Evolutionary conservation across 2,797 vertebrate genomes (phyloP).

Genomic region (Corythornis leucogaster): DNA sequence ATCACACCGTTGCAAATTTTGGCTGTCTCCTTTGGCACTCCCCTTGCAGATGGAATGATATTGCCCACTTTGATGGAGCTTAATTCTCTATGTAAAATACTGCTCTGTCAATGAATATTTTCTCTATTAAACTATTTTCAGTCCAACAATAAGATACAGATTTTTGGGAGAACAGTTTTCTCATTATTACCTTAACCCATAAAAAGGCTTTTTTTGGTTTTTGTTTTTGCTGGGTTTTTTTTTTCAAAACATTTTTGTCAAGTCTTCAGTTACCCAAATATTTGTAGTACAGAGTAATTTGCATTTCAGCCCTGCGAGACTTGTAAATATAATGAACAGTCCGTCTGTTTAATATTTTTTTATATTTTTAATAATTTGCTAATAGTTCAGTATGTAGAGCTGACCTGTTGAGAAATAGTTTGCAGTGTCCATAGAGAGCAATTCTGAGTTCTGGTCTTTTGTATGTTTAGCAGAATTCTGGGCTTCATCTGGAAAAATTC

Average conservation of each 20-base stretch:
- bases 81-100: conserved; percentile 68
- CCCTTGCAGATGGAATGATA: conserved; percentile 62
- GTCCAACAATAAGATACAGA: conserved; percentile 74
- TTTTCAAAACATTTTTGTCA: background rate
- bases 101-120: conserved; percentile 70
- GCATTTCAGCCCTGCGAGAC: conserved; percentile 54
- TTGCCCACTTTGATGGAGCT: conserved; percentile 62
- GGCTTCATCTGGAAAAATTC: conserved; percentile 29
- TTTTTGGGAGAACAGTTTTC: conserved; percentile 62
- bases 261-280: conserved; percentile 51
- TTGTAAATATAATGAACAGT: conserved; percentile 56
- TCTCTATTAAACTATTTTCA: conserved; percentile 59
- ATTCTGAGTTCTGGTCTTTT: conserved; percentile 9
- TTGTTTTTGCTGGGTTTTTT: background rate
- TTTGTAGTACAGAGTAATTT: conserved; percentile 58
- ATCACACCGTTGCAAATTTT: conserved; percentile 64
- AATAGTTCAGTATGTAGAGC: conserved; percentile 30
- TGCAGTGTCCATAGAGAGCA: conserved; percentile 10
- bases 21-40: conserved; percentile 53
- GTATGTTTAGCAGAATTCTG: conserved; percentile 33
- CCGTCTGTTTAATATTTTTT: conserved; percentile 56
- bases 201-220: background rate
- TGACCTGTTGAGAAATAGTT: conserved; percentile 39
- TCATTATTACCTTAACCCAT: conserved; percentile 54
- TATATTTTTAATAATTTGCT: conserved; percentile 55